Evolutionary conservation across 1,140 invertebrate species (phyloP).

Genomic region (Polyergus mexicanus): DNA sequence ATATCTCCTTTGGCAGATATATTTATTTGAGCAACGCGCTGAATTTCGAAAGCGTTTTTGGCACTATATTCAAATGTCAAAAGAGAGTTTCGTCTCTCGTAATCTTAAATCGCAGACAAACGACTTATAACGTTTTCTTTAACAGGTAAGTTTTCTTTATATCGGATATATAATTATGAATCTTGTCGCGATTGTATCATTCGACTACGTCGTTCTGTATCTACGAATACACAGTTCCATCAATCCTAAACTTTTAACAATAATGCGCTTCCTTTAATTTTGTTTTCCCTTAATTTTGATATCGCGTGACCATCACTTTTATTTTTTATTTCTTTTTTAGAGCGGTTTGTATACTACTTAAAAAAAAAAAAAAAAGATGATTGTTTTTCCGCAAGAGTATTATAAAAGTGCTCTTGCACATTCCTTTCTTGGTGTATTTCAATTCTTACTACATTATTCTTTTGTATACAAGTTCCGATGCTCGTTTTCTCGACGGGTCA

Average conservation of each 20-base stretch:
- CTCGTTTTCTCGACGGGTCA: neutral
- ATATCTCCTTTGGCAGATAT: slow-evolving; percentile 24
- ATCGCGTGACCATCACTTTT: too few species aligned
- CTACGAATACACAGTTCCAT: neutral
- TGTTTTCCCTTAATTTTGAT: neutral
- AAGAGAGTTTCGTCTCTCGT: neutral
- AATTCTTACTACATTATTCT: too few species aligned
- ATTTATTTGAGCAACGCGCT: slow-evolving; percentile 22
- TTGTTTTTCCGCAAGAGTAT: neutral
- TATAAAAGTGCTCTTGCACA: neutral
- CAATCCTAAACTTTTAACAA: slow-evolving; percentile 13
- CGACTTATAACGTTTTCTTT: neutral
- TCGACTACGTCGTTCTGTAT: neutral
- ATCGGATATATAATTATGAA: slow-evolving; percentile 1
- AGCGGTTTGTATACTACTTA: neutral
- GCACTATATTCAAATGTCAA: slow-evolving; percentile 38
- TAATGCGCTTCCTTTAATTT: neutral
- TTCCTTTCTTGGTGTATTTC: too few species aligned
- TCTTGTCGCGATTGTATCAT: neutral
- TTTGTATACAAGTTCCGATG: neutral
- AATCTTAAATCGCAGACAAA: slow-evolving; percentile 3
- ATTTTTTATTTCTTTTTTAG: neutral
- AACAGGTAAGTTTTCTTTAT: neutral
- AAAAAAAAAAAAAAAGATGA: neutral
- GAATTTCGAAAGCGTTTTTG: slow-evolving; percentile 20